phyloP scores from a whole-genome alignment of 2,797 vertebrate genomes.

The Karalla daura region DNA sequence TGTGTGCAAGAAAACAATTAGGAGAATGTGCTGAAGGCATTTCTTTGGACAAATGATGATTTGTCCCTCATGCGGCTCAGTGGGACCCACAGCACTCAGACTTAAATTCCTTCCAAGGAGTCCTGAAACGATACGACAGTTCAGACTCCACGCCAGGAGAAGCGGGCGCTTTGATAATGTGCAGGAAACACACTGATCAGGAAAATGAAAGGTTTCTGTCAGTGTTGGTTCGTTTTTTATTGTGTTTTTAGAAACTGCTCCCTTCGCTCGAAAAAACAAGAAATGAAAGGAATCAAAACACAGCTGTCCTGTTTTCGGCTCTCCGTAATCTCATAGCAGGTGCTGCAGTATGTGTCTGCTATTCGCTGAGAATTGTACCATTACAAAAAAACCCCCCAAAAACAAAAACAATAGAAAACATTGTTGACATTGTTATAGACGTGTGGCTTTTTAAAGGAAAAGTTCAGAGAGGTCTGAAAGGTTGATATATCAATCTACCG shows the following conservation, averaged over 20 bases:
- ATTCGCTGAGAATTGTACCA: no score
- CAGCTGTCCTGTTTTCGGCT: no score
- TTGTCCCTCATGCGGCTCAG: background rate
- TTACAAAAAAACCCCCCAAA: no score
- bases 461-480: background rate
- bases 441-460: slow-evolving; percentile 4
- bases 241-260: no score
- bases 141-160: background rate
- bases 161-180: background rate
- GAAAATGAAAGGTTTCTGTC: no score
- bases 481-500: slow-evolving; percentile 13
- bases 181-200: background rate
- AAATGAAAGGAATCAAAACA: background rate
- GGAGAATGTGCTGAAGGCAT: background rate
- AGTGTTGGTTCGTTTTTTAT: no score
- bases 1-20: slow-evolving; percentile 8
- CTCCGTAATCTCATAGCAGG: no score
- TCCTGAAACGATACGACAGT: background rate
- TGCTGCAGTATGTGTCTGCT: background rate
- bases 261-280: no score
- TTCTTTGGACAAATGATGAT: background rate
- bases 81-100: no score
- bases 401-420: background rate
- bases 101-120: background rate
- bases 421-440: background rate